Percentiles rank a stretch among this genome's conserved stretches.
Evolutionary conservation across 2,113 vertebrate genomes (phyloP).

Genomic region (Todiramphus chloris): DNA sequence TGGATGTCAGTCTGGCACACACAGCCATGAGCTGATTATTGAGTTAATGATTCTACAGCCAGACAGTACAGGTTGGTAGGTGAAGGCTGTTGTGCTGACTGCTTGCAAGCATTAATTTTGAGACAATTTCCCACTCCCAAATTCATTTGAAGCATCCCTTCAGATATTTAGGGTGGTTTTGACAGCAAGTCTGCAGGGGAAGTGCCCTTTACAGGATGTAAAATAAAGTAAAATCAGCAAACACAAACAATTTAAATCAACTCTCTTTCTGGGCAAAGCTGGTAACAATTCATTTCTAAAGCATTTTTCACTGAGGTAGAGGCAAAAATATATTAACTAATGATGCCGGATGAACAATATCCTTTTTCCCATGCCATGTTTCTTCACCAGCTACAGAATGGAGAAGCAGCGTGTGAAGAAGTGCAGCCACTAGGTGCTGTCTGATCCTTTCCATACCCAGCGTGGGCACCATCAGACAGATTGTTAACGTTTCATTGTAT

Average conservation of each 20-base stretch:
- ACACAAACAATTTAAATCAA: background rate
- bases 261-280: background rate
- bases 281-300: background rate
- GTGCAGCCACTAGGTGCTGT: fast-evolving
- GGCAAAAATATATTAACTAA: background rate
- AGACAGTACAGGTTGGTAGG: background rate
- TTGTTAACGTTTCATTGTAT: background rate
- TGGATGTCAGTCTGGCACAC: background rate
- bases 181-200: fast-evolving
- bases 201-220: background rate
- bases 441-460: background rate
- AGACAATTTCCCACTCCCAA: background rate
- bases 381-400: background rate
- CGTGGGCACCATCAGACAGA: fast-evolving
- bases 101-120: background rate
- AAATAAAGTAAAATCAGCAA: background rate
- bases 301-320: background rate
- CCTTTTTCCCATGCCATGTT: background rate
- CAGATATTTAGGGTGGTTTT: background rate
- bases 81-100: background rate
- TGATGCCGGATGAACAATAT: background rate
- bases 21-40: background rate
- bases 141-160: background rate
- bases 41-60: conserved; percentile 15
- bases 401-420: fast-evolving